These are phyloP conservation scores for Acleris emargana DNA, from an alignment of 2,888 invertebrate species.

Conservation along the genomic window DNA sequence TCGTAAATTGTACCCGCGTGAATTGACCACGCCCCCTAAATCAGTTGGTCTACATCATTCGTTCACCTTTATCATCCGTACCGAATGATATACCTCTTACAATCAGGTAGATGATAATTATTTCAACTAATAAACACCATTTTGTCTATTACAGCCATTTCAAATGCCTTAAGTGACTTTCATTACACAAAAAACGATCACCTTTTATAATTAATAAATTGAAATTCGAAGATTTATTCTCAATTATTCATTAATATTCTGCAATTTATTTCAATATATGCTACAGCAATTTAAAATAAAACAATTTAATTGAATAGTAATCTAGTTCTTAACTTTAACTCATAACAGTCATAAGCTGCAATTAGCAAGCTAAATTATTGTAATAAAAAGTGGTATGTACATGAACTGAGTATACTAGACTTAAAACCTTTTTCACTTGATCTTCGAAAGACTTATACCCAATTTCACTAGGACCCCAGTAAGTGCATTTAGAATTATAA, in stretches of 20 bases:
- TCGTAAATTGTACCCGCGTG: constrained; percentile 73
- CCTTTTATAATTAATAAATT: background rate
- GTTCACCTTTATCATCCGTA: constrained; percentile 30
- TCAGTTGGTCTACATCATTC: constrained; percentile 32
- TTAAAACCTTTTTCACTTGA: too few species aligned
- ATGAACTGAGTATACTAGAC: too few species aligned
- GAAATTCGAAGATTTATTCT: constrained; percentile 1
- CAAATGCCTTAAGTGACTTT: constrained; percentile 24
- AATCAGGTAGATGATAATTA: constrained; percentile 71
- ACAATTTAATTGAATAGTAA: too few species aligned
- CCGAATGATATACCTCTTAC: constrained; percentile 60
- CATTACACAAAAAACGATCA: background rate
- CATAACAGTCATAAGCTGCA: too few species aligned
- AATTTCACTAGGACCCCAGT: too few species aligned
- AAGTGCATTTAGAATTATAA: too few species aligned
- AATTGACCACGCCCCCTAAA: constrained; percentile 65
- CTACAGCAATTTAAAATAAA: too few species aligned
- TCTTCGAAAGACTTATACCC: too few species aligned
- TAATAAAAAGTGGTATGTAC: too few species aligned
- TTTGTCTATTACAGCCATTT: constrained; percentile 58
- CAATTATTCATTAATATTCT: constrained; percentile 59
- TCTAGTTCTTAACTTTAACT: too few species aligned
- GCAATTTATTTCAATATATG: constrained; percentile 26
- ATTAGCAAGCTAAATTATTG: too few species aligned
- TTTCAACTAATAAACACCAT: constrained; percentile 74